Evolutionary conservation across 2,888 invertebrate species (phyloP).

Genomic region (Dorcus hopei): DNA sequence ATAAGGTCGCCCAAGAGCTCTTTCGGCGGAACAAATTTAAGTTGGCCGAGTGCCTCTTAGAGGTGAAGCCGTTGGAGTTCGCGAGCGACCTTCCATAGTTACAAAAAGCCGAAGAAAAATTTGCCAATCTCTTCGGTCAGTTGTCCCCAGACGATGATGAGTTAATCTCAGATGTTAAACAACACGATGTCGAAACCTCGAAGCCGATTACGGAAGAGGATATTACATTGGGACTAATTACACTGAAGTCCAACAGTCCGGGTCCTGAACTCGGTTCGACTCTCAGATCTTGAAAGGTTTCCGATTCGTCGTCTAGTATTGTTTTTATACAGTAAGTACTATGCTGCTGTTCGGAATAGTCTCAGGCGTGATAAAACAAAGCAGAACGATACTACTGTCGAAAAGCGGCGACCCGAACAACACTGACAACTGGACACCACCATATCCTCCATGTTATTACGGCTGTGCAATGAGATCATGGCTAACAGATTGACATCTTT

Average conservation of each 20-base stretch:
- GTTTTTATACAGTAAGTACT: slow-evolving; percentile 12
- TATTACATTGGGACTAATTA: neutral
- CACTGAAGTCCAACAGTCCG: neutral
- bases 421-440: slow-evolving; percentile 4
- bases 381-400: slow-evolving; percentile 14
- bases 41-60: neutral
- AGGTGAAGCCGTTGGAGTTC: no score
- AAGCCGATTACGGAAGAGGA: slow-evolving; percentile 9
- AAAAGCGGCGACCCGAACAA: slow-evolving; percentile 15
- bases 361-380: slow-evolving; percentile 6
- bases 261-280: slow-evolving; percentile 14
- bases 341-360: slow-evolving; percentile 11
- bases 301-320: slow-evolving; percentile 2
- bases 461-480: slow-evolving; percentile 18
- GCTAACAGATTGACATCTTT: slow-evolving; percentile 16
- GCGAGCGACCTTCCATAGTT: neutral
- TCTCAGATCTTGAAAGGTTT: neutral
- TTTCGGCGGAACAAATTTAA: neutral
- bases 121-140: slow-evolving; percentile 1
- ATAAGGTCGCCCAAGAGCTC: slow-evolving; percentile 5
- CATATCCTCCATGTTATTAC: slow-evolving; percentile 14
- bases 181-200: neutral
- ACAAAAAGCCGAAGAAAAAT: neutral
- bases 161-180: neutral
- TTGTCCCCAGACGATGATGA: slow-evolving; percentile 3